A percentile compares a stretch with the other conserved stretches of the same genome.
Conservation (phyloP, 2,797 vertebrate genomes). For the Caiman crocodilus region DNA sequence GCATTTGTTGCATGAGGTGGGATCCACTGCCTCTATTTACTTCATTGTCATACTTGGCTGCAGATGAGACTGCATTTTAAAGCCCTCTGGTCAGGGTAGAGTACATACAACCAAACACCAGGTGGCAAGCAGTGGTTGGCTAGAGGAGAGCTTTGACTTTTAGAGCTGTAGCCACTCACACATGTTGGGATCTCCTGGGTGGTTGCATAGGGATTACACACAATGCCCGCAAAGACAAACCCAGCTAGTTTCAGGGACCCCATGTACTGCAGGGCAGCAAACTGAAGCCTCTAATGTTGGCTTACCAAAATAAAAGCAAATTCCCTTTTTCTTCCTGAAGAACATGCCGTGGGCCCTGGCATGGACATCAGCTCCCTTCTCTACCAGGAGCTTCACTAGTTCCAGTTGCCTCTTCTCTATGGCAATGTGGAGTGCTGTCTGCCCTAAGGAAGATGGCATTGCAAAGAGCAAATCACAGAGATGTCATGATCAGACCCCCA, state of each 20-base stretch:
- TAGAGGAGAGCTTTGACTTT: not conserved
- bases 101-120: not conserved
- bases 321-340: slow-evolving; percentile 86
- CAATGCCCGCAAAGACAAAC: not conserved
- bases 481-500: not conserved
- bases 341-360: slow-evolving; percentile 90
- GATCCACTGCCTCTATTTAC: not conserved
- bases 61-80: not conserved
- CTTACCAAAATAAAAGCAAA: slow-evolving; percentile 95
- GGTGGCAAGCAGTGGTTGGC: not conserved
- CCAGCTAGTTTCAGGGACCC: not conserved
- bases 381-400: slow-evolving; percentile 88
- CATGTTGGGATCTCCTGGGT: not conserved
- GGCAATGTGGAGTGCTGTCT: slow-evolving; percentile 94
- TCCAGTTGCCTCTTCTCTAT: slow-evolving; percentile 90
- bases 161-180: not conserved
- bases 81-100: not conserved
- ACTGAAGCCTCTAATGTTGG: accelerated
- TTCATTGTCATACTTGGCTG: not conserved
- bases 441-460: slow-evolving; percentile 81
- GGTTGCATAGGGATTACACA: not conserved
- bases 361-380: slow-evolving; percentile 90
- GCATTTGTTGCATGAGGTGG: no score
- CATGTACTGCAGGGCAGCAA: accelerated
- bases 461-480: no score